Base-by-base conservation (phyloP, 2,888 invertebrate genomes). In the Lepetodrilus schrolli region DNA sequence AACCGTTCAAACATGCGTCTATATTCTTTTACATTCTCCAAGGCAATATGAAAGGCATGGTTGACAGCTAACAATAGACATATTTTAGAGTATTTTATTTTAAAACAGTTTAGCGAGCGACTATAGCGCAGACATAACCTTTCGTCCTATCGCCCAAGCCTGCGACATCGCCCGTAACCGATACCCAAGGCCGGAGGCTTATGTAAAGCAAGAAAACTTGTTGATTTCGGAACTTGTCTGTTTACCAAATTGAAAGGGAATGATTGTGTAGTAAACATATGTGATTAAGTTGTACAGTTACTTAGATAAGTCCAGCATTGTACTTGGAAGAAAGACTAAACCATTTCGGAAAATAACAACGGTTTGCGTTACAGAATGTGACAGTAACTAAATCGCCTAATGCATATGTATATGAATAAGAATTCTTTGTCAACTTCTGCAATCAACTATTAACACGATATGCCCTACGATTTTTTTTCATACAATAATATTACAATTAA, bases 71-170 rank as follows among this genome's bases (percentile, higher is more conserved):
- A 58, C 58, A 58, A 58, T 30, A 34, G 58, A 58, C 26, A 58
- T 58, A 58, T 58, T 58, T 58, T 30, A 23, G 17, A 58, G 58
- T 58, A 58, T 58, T 58, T 58, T 34, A 58, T 58, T 58, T 58
- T n/a, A 58, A 58, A 58, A 58, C 58, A 58, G 58, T 30, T 58
- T 58, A 58, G 13, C 58, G 58, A 17, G 17, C 43, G 17, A 17
- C 43, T 17, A 43, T 17, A 17, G n/a, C n/a, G n/a, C n/a, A n/a
- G n/a, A n/a, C n/a, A n/a, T n/a, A n/a, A n/a, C 43, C 13, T 17
- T 17, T 17, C 43, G 5, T 43, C n/a, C 8, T 8, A 17, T 43
- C 17, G 43, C 17, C 43, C 43, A 43, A 43, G 43, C 43, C 43
- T 43, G 43, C 43, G 43, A 43, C 43, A 43, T 43, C 43, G 17